Conservation (phyloP, 2,113 vertebrate genomes). For the Recurvirostra avosetta region DNA sequence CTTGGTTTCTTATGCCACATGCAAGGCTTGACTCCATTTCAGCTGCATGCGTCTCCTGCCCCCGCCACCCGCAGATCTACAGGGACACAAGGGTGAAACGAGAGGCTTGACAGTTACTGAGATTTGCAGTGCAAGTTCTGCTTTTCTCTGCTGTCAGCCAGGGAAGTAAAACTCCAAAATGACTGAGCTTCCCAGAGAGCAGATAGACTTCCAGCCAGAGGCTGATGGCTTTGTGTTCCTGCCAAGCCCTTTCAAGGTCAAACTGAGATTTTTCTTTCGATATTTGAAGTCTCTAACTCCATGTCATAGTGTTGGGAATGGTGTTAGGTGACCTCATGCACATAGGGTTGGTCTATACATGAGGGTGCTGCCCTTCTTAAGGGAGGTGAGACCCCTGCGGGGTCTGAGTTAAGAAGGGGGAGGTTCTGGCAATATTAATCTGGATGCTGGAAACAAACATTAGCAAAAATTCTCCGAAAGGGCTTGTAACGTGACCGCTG, state of each 20-base stretch:
- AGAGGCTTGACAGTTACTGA: neutral
- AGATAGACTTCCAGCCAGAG: neutral
- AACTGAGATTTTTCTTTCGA: neutral
- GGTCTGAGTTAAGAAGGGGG: neutral
- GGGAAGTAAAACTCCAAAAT: neutral
- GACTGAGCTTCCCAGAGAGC: neutral
- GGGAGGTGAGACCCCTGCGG: neutral
- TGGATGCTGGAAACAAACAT: neutral
- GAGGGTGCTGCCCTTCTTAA: neutral
- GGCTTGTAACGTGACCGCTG: neutral
- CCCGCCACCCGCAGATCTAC: fast-evolving
- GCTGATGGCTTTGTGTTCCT: neutral
- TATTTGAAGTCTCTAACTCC: neutral
- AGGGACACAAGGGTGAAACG: neutral
- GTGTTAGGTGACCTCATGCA: neutral
- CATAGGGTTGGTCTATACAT: fast-evolving
- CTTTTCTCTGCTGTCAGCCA: neutral
- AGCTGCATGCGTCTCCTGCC: neutral
- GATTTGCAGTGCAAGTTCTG: neutral
- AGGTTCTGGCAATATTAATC: neutral
- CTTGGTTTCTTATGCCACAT: neutral
- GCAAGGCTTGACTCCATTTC: neutral
- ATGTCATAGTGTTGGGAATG: neutral
- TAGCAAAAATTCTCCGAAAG: slow-evolving; percentile 5
- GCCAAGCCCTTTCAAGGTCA: neutral